These are phyloP conservation scores for Mus musculus DNA, from an alignment of 2,113 vertebrate species.

Conservation along the genomic window DNA sequence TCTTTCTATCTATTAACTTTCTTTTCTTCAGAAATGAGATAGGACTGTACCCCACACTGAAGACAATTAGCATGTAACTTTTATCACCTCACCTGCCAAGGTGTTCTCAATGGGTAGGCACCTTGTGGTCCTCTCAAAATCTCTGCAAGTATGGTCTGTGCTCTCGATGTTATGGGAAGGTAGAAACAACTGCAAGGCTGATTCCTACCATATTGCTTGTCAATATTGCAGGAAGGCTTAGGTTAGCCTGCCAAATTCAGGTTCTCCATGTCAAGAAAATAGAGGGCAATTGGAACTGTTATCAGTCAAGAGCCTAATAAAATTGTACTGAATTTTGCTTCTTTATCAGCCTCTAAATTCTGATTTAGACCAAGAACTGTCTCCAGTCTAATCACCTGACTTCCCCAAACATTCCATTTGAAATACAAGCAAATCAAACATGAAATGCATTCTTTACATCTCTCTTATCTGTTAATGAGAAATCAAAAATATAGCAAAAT, in stretches of 20 bases:
- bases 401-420: constrained; percentile 27
- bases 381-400: not conserved
- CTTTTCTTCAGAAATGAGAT: not conserved
- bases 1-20: not conserved
- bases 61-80: not conserved
- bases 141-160: not conserved
- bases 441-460: not conserved
- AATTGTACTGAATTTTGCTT: constrained; percentile 27
- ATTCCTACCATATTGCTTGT: not conserved
- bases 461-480: constrained; percentile 34
- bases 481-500: constrained; percentile 22
- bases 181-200: not conserved
- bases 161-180: not conserved
- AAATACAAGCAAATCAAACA: constrained; percentile 19
- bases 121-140: not conserved
- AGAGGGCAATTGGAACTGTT: not conserved
- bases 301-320: not conserved
- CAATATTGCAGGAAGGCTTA: not conserved
- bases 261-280: not conserved
- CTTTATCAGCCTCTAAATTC: not conserved
- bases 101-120: not conserved
- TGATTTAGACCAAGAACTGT: not conserved
- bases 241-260: not conserved
- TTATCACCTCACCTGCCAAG: not conserved
- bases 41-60: not conserved